A percentile compares a stretch with the other conserved stretches of the same genome.
Evolutionary conservation across 1,140 invertebrate species (phyloP).

Genomic region (Brachionus koreanus): DNA sequence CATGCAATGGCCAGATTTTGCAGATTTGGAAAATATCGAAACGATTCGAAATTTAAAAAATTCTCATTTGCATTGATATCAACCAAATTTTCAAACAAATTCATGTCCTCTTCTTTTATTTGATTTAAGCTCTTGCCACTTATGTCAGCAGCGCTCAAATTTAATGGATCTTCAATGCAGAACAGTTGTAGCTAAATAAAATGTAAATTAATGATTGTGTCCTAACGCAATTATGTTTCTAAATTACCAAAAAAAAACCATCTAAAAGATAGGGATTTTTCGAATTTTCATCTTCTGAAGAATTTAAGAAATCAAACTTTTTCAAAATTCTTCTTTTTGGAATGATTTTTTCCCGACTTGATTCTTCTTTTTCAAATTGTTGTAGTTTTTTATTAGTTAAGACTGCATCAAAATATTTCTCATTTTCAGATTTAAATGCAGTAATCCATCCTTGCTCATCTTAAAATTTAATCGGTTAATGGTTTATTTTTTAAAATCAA

Average conservation of each 20-base stretch:
- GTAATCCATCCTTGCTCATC: slow-evolving; percentile 42
- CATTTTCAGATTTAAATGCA: slow-evolving; percentile 30
- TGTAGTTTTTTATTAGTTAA: slow-evolving; percentile 26
- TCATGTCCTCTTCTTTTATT: slow-evolving; percentile 55
- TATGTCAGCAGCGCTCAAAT: slow-evolving; percentile 56
- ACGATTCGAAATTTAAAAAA: slow-evolving; percentile 54
- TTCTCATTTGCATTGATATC: slow-evolving; percentile 58
- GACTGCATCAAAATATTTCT: slow-evolving; percentile 34
- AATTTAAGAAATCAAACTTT: slow-evolving; percentile 34
- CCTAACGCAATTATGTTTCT: neutral
- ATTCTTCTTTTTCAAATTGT: slow-evolving; percentile 22
- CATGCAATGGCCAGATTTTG: slow-evolving; percentile 54
- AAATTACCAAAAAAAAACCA: slow-evolving; percentile 56
- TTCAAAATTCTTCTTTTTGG: slow-evolving; percentile 14
- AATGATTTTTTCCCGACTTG: neutral
- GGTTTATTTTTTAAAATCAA: neutral
- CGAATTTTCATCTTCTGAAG: slow-evolving; percentile 48
- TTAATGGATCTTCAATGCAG: slow-evolving; percentile 56
- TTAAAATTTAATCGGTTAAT: neutral
- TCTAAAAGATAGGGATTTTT: slow-evolving; percentile 50
- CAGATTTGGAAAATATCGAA: slow-evolving; percentile 53
- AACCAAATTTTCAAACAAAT: slow-evolving; percentile 56
- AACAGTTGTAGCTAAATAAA: slow-evolving; percentile 54
- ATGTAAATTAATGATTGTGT: neutral
- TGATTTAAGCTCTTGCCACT: slow-evolving; percentile 51